Evolutionary conservation across 2,888 invertebrate species (phyloP), one percentile per base, ranked within the genome.

Genomic region (Dynastes maya): DNA sequence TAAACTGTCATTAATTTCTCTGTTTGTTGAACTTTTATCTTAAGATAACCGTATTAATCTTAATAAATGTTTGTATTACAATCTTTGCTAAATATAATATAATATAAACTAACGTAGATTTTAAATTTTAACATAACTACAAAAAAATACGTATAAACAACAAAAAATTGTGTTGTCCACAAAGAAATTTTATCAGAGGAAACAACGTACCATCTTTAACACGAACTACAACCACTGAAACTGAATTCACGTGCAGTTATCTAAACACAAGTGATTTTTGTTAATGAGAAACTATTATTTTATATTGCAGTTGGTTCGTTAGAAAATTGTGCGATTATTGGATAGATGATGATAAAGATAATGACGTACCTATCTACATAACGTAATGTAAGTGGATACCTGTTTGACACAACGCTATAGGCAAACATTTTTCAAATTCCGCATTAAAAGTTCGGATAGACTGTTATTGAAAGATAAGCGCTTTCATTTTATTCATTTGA

Each of bases 261-360:
- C 68, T 29, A 68, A 51, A n/a, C 29, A 51, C 51, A 68, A 68
- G 11, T 68, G 68, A 68, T 68, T 51, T 13, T 68, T 68, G 29
- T 32, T 32, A 63, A 63, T 63, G 29, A 68, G 49, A 27, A 68
- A 68, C 68, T 68, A 51, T 51, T 68, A 68, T 49, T 68, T 68
- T 45, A 51, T 53, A 68, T 68, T 51, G 11, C 9, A 63, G 4
- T 63, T 63, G 13, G 63, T 51, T 45, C 45, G 11, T 11, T 49
- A 29, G 49, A 68, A 51, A 51, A 68, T 16, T 65, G 40, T 22
- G 55, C 37, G 65, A 67, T 68, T 68, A 68, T 51, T 68, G 16
- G 51, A 51, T 68, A 29, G 51, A 49, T 68, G 68, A 53, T 68
- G 68, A 68, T 68, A 53, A 51, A 40, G 68, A 68, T 68, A 68